Conservation (phyloP, 2,113 vertebrate genomes). For the Heteronetta atricapilla region DNA sequence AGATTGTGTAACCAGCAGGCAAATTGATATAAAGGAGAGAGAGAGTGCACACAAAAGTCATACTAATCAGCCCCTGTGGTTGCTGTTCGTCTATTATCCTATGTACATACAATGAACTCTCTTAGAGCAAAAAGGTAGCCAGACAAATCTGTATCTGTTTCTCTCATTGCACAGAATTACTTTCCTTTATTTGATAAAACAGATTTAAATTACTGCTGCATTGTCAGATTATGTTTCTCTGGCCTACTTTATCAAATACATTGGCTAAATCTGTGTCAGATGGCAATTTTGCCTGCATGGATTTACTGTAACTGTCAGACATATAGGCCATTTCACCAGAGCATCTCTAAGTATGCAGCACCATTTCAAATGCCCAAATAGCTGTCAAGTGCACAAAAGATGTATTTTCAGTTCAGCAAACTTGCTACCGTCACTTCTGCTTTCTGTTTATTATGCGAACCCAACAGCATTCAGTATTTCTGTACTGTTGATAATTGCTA, state of each 20-base stretch:
- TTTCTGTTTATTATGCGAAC: conserved; percentile 52
- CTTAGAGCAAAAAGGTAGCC: neutral
- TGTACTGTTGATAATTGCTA: conserved; percentile 53
- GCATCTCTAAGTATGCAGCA: neutral
- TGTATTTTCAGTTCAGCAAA: conserved; percentile 41
- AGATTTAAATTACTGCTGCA: conserved; percentile 19
- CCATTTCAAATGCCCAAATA: conserved; percentile 44
- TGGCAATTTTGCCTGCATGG: neutral
- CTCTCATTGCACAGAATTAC: neutral
- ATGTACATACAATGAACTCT: neutral
- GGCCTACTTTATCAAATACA: neutral
- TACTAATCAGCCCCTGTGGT: neutral
- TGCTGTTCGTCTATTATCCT: neutral
- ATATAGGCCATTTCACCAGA: neutral
- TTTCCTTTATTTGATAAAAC: conserved; percentile 35
- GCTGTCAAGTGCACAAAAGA: conserved; percentile 31
- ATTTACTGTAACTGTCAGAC: conserved; percentile 27
- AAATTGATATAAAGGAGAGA: conserved; percentile 18
- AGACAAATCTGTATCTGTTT: conserved; percentile 36
- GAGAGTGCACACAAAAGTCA: neutral
- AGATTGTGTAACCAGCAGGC: conserved; percentile 35
- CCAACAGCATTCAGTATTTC: conserved; percentile 32
- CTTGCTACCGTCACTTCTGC: conserved; percentile 31
- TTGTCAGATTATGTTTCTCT: neutral
- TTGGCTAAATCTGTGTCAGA: conserved; percentile 7